phyloP scores from a whole-genome alignment of 1,140 invertebrate genomes.

The Hyposmocoma kahamanoa region DNA sequence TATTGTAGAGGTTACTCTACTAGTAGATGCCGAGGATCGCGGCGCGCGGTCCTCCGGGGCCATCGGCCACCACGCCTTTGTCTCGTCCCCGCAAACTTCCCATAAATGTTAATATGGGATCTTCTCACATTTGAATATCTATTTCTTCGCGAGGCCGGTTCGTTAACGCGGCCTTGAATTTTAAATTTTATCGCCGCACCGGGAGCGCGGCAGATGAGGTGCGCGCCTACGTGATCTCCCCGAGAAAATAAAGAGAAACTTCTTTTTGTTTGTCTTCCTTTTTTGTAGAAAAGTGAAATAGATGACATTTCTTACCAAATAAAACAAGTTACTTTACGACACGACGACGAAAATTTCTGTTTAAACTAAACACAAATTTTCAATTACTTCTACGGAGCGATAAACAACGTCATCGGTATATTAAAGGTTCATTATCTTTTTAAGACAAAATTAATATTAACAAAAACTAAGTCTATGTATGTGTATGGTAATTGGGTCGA shows the following conservation, averaged over 20 bases:
- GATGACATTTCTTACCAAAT: no score
- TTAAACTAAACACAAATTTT: no score
- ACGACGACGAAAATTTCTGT: no score
- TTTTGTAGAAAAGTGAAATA: slow-evolving; percentile 27
- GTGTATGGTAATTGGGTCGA: no score
- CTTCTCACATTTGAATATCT: slow-evolving; percentile 72
- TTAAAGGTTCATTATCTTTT: no score
- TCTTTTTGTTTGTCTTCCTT: slow-evolving; percentile 44
- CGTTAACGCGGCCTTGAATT: slow-evolving; percentile 73
- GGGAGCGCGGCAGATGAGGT: slow-evolving; percentile 64
- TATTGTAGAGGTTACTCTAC: slow-evolving; percentile 23
- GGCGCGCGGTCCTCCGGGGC: slow-evolving; percentile 30
- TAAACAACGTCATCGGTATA: no score
- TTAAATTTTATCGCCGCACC: slow-evolving; percentile 69
- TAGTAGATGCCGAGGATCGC: slow-evolving; percentile 3
- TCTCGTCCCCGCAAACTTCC: slow-evolving; percentile 69
- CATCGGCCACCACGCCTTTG: slow-evolving; percentile 41
- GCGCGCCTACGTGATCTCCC: slow-evolving; percentile 64
- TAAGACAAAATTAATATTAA: no score
- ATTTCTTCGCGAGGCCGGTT: slow-evolving; percentile 72
- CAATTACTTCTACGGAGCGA: no score
- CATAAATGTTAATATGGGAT: slow-evolving; percentile 74
- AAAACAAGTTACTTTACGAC: no score
- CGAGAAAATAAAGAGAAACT: slow-evolving; percentile 55
- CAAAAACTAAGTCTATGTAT: no score